Base-by-base conservation (phyloP, 2,888 invertebrate species). In the Tridacna gigas region DNA sequence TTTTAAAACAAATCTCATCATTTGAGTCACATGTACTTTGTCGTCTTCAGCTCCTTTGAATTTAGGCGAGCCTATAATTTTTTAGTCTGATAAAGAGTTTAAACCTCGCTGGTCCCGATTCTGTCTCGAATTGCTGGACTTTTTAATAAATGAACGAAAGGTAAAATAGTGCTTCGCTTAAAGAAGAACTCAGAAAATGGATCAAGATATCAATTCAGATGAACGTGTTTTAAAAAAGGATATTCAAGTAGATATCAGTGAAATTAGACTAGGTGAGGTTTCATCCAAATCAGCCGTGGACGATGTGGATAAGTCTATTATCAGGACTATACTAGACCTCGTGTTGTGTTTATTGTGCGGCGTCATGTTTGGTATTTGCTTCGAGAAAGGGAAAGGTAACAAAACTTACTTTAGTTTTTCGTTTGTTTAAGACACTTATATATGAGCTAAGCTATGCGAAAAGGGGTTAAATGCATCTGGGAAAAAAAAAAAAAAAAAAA, bases 301-400 rank as follows among this genome's bases (percentile, higher is more conserved):
- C 13, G 73, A 73, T 20, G 48, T 22, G 25, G 67, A 26, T 56
- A 60, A 74, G 26, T 78, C 71, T 1, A 61, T 56, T 18, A 65
- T 77, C 20, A 67, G 75, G 60, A 48, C 73, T 15, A 77, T 81
- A 12, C 15, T 80, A 13, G 76, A 79, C 28, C 83, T 88, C n/a
- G 25, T 22, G 13, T 51, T 85, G 1, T 80, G 80, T 28, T 78
- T 82, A 60, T n/a, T 82, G 18, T 86, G 85, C 74, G 88, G 89
- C 0, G 78, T 88, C 18, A 11, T 86, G 20, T 88, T 88, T 48
- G 89, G 89, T 28, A 84, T 88, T n/a, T 80, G 82, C 56, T 69
- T 86, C 18, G 86, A 82, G 37, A 88, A 90, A 74, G 77, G 81
- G n/a, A 74, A 89, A 79, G 89, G 88, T 90, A 86, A 86, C 80